These are phyloP conservation scores for Nemotelus nigrinus DNA, from an alignment of 2,888 invertebrate genomes.

Conservation along the genomic window DNA sequence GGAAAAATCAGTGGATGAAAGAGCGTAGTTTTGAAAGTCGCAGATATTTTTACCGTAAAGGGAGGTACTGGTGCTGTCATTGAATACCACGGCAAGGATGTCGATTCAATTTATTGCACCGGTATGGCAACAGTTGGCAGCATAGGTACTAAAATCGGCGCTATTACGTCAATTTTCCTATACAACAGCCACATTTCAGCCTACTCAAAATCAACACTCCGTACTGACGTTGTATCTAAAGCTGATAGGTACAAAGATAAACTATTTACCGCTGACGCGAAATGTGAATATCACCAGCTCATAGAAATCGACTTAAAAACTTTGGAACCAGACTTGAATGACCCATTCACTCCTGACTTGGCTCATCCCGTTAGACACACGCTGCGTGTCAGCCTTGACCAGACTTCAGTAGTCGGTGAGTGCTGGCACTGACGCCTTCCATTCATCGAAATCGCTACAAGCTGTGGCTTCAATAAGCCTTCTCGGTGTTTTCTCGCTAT, in stretches of 20 bases:
- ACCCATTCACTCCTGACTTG: slow-evolving; percentile 98
- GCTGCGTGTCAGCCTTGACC: no score
- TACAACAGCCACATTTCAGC: slow-evolving; percentile 95
- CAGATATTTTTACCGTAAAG: slow-evolving; percentile 97
- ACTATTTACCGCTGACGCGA: slow-evolving; percentile 81
- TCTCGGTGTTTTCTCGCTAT: no score
- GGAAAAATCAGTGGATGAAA: slow-evolving; percentile 98
- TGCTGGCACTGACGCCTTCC: no score
- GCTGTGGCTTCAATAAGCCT: no score
- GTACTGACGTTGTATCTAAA: slow-evolving; percentile 74
- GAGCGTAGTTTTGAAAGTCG: slow-evolving; percentile 95
- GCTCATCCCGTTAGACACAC: slow-evolving; percentile 87
- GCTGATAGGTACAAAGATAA: slow-evolving; percentile 77
- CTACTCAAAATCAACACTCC: slow-evolving; percentile 88
- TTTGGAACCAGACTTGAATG: slow-evolving; percentile 97
- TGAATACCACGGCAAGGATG: slow-evolving; percentile 97
- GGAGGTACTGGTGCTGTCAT: slow-evolving; percentile 99
- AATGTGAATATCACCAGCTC: slow-evolving; percentile 87
- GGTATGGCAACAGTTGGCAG: slow-evolving; percentile 99
- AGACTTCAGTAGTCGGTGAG: no score
- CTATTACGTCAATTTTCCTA: slow-evolving; percentile 97
- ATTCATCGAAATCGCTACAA: no score
- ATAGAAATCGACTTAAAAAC: slow-evolving; percentile 92
- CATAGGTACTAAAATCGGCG: slow-evolving; percentile 99
- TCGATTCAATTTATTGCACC: slow-evolving; percentile 98